phyloP scores from a whole-genome alignment of 1,140 invertebrate genomes.

The Cotesia glomerata region DNA sequence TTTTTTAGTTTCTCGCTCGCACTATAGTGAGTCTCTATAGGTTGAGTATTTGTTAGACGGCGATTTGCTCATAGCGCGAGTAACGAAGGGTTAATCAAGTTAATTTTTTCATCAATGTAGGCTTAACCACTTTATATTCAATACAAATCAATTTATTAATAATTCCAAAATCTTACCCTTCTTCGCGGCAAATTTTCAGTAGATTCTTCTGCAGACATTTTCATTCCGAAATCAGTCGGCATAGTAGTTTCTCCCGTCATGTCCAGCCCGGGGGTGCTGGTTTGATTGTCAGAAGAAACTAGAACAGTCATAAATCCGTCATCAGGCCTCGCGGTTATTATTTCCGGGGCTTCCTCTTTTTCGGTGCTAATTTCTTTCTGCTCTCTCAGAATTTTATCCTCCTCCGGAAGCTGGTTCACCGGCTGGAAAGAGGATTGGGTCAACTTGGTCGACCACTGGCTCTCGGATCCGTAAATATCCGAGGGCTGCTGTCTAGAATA shows the following conservation, averaged over 20 bases:
- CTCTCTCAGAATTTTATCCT: conserved; percentile 20
- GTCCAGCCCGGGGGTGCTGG: neutral
- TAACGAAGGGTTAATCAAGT: no score
- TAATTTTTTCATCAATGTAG: neutral
- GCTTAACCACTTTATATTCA: neutral
- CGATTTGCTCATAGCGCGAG: no score
- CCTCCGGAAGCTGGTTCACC: conserved; percentile 59
- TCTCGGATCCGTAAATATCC: conserved; percentile 63
- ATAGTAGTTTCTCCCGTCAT: conserved; percentile 16
- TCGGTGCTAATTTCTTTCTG: conserved; percentile 15
- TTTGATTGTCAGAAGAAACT: conserved; percentile 43
- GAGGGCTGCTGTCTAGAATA: conserved; percentile 17
- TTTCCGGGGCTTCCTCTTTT: conserved; percentile 41
- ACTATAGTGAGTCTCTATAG: no score
- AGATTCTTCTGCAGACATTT: conserved; percentile 29
- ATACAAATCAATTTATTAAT: neutral
- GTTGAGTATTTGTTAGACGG: no score
- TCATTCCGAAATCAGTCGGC: conserved; percentile 46
- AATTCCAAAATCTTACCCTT: conserved; percentile 23
- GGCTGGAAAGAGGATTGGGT: conserved; percentile 66
- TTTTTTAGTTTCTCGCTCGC: no score
- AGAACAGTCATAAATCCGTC: conserved; percentile 42
- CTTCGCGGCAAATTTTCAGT: neutral
- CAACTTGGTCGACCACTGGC: conserved; percentile 71
- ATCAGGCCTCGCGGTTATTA: conserved; percentile 52